phyloP scores from a whole-genome alignment of 2,888 invertebrate species.

The Morinoia aosen region DNA sequence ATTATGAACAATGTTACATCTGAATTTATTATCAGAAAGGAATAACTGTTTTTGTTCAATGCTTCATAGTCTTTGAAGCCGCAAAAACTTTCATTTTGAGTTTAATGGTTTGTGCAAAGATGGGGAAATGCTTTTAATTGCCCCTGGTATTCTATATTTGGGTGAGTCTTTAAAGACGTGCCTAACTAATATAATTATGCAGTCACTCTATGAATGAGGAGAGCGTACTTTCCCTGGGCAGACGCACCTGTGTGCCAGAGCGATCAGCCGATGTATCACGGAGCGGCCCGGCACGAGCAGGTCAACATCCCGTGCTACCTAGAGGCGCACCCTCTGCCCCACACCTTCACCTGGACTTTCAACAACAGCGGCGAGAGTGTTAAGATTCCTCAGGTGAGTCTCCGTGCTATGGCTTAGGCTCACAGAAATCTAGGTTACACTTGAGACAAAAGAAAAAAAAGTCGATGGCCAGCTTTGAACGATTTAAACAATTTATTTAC shows the following conservation, averaged over 20 bases:
- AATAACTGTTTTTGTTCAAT: no score
- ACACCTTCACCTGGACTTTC: constrained; percentile 63
- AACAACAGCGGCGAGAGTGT: constrained; percentile 67
- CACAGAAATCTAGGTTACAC: background rate
- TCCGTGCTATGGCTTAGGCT: background rate
- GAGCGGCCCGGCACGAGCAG: constrained; percentile 63
- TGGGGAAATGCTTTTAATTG: background rate
- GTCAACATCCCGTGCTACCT: constrained; percentile 63
- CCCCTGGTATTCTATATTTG: no score
- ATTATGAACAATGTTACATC: background rate
- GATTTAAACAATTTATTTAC: no score
- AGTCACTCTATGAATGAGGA: background rate
- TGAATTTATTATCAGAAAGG: background rate
- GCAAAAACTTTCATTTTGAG: no score
- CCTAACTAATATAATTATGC: no score
- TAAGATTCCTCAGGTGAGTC: constrained; percentile 63
- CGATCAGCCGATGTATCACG: constrained; percentile 63
- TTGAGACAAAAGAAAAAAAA: background rate
- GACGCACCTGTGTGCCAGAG: constrained; percentile 62
- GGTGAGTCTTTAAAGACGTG: no score
- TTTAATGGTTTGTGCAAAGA: background rate
- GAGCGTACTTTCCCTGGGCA: background rate
- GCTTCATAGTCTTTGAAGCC: no score
- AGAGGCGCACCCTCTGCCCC: constrained; percentile 63
- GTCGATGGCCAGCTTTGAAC: background rate